Evolutionary conservation across 2,888 invertebrate species (phyloP), one percentile per base, ranked within the genome.

Genomic region (Drosophila nr. perissopoda): DNA sequence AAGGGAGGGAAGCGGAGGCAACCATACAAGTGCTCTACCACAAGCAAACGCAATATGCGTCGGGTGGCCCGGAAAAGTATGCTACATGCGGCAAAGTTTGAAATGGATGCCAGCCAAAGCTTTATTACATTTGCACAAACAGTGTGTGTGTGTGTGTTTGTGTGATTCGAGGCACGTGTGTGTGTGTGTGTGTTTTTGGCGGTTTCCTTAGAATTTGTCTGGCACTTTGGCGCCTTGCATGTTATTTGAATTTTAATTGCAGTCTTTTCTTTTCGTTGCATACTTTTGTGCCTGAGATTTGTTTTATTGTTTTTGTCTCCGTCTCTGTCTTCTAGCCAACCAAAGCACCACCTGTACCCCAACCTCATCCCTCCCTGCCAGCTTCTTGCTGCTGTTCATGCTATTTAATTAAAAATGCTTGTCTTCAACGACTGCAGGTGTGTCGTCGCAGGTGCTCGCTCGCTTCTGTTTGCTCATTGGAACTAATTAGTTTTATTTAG

Each of bases 181-280:
- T 8, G 54, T 21, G 13, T 25, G 67, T 62, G 60, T 53, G 57
- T 45, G 69, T 64, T 74, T 80, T 67, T 62, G 72, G 83, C 69
- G 87, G 89, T 84, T 89, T 84, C 79, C 89, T 84, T 69, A 82
- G 82, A 87, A 85, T 80, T 78, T 76, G 75, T 78, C 82, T 76
- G 69, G 72, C 76, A 82, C 83, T 76, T 87, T 78, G 72, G 66
- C 62, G 76, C 70, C 68, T 76, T 76, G 84, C 76, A 83, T 87
- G 83, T 79, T 85, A 85, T 90, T 90, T 90, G 87, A 87, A 90
- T 90, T 89, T 90, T 87, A 90, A 90, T 90, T 90, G 87, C 87
- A 90, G 78, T 85, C 80, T 81, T 86, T 77, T 85, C 80, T 81
- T 83, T 77, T 82, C 80, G 78, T 80, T 87, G 86, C 86, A 85